Base-by-base conservation (phyloP, 2,113 vertebrate genomes). In the Beaufortia kweichowensis region DNA sequence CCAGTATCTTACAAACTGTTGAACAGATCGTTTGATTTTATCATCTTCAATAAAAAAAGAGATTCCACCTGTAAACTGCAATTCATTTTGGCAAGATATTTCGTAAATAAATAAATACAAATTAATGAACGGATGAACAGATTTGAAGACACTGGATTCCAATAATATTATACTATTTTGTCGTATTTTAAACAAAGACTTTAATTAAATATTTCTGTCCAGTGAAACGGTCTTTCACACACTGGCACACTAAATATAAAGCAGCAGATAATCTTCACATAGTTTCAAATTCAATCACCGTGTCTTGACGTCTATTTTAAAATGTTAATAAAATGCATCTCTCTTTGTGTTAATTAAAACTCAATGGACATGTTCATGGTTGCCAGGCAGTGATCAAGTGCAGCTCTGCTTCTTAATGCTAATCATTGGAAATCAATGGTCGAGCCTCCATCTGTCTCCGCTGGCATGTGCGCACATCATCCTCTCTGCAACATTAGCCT, bases 371-470 rank as follows among this genome's bases (percentile, higher is more conserved):
- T 69, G 65, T 68, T 67, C 28, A 24, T 31, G 65, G 75, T 77
- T 77, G 65, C 75, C 75, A 77, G 55, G 56, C 75, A 69, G 75
- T 77, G 60, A 77, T 69, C 75, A 77, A 77, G 65, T 69, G 75
- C 64, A n/a, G 41, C 43, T 41, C 14, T 12, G 31, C 63, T 68
- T 77, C 75, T 65, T 69, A 68, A 77, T 77, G 75, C 75, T 77
- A 69, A 77, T 81, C 53, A 77, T 50, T 71, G 66, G 48, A 65
- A 81, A 81, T 78, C 68, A 68, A 71, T 73, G 59, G 57, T 56
- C 46, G 62, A 67, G 29, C 69, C 24, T 73, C 64, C 43, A 33
- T 77, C 68, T 73, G 68, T 70, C 62, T 61, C 31, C 57, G 12
- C 67, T 69, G 75, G 75, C 65, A 60, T 77, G 33, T 66, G 4